Conservation (phyloP, 2,888 invertebrate species). For the Drosophila maculinotata region DNA sequence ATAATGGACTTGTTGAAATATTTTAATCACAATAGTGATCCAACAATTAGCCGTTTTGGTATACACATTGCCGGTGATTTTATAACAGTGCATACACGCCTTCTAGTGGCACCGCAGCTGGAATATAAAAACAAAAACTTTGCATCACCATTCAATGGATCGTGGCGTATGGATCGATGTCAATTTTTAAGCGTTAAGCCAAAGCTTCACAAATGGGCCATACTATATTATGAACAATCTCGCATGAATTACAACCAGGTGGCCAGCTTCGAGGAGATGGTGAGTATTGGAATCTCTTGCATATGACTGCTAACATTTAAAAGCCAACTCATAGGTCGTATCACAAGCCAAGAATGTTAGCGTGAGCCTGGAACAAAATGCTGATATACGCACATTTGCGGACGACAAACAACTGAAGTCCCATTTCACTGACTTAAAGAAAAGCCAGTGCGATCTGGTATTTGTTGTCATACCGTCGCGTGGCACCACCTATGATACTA, state of each 20-base stretch:
- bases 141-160: slow-evolving; percentile 58
- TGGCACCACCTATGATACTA: slow-evolving; percentile 85
- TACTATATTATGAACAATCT: slow-evolving; percentile 54
- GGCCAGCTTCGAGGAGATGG: slow-evolving; percentile 27
- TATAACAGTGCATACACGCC: slow-evolving; percentile 91
- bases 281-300: slow-evolving; percentile 21
- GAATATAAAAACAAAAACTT: slow-evolving; percentile 85
- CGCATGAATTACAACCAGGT: slow-evolving; percentile 38
- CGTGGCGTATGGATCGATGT: slow-evolving; percentile 69
- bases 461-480: slow-evolving; percentile 87
- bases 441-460: slow-evolving; percentile 85
- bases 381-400: slow-evolving; percentile 41
- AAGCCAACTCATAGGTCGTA: slow-evolving; percentile 16
- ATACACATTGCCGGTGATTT: slow-evolving; percentile 91
- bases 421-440: slow-evolving; percentile 60
- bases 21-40: slow-evolving; percentile 79
- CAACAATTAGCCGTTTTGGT: slow-evolving; percentile 92
- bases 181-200: slow-evolving; percentile 51
- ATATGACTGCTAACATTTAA: not conserved
- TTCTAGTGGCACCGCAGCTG: slow-evolving; percentile 91
- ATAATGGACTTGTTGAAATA: slow-evolving; percentile 87
- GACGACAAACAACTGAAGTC: slow-evolving; percentile 53
- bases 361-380: slow-evolving; percentile 57
- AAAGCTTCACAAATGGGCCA: slow-evolving; percentile 74
- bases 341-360: slow-evolving; percentile 35